Conservation (phyloP, 2,113 vertebrate genomes). For the Euleptes europaea region DNA sequence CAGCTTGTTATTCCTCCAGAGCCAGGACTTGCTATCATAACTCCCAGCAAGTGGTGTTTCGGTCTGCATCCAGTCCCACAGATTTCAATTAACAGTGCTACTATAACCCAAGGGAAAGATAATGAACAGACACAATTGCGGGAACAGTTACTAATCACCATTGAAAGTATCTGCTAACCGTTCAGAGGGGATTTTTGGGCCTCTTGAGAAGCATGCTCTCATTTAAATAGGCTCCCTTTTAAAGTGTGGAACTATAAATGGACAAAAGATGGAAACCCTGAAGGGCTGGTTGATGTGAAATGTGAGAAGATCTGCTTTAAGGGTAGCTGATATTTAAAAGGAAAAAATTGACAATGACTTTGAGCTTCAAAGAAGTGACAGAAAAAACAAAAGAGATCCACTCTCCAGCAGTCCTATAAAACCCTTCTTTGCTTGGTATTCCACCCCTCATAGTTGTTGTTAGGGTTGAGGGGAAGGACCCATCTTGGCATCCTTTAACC, state of each 20-base stretch:
- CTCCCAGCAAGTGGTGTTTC: not conserved
- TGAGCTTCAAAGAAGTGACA: too few species aligned
- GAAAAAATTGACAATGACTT: not conserved
- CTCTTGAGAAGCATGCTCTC: not conserved
- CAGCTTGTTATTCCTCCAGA: not conserved
- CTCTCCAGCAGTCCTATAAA: too few species aligned
- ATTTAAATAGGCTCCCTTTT: conserved; percentile 3
- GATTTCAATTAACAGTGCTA: not conserved
- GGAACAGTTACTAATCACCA: not conserved
- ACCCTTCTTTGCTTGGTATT: too few species aligned
- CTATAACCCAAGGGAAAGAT: not conserved
- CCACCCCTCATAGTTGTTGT: too few species aligned
- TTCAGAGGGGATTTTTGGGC: not conserved
- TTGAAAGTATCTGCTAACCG: not conserved
- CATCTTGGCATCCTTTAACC: too few species aligned
- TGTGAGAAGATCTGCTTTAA: not conserved
- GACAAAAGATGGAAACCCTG: not conserved
- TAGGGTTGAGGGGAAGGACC: too few species aligned
- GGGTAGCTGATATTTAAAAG: not conserved
- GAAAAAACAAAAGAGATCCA: not conserved
- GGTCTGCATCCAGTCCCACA: rapidly evolving
- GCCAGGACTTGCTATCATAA: not conserved
- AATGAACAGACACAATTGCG: not conserved
- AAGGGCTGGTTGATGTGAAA: not conserved
- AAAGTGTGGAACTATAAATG: not conserved